Base-by-base conservation (phyloP, 2,113 vertebrate genomes). In the Calonectris borealis region DNA sequence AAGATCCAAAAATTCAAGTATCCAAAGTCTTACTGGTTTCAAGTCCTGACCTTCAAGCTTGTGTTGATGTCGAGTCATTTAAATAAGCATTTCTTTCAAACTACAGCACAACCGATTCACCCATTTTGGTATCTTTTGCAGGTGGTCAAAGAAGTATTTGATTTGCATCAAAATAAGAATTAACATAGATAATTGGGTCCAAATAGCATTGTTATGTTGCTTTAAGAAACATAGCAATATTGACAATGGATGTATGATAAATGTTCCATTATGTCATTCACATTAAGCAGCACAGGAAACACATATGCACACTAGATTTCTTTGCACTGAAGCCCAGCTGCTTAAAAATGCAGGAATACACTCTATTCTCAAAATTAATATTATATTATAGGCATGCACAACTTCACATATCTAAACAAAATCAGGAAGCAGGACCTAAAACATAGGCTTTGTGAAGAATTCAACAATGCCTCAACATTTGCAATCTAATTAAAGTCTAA, bases 321-420 rank as follows among this genome's bases (percentile, higher is more conserved):
- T 94, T 87, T 78, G 89, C 95, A 83, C 78, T 91, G 84, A 94
- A 91, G 91, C 87, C 76, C 73, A 95, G 78, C 49, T 66, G 66
- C 90, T 95, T 70, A 80, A 93, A 95, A 97, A 89, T 68, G 75
- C 82, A 94, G 71, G 81, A 90, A 90, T 87, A 94, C 24, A 54
- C 62, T 40, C 69, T 70, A 25, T 36, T 87, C 66, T 94, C 82
- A 95, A 85, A 97, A 91, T 85, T 22, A 62, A 21, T 51, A 38
- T 48, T 55, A 27, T 70, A 77, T 64, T 77, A 85, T 6, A 95
- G 73, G 66, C 95, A 97, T 96, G 94, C 97, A 95, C 81, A 77
- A 54, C 52, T 88, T 96, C 84, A 95, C 31, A 5, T 16, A 96
- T 42, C 84, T 91, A 58, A 94, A 90, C 27, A 77, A 89, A 92